phyloP scores from a whole-genome alignment of 1,140 invertebrate genomes.

The Drosophila repleta region DNA sequence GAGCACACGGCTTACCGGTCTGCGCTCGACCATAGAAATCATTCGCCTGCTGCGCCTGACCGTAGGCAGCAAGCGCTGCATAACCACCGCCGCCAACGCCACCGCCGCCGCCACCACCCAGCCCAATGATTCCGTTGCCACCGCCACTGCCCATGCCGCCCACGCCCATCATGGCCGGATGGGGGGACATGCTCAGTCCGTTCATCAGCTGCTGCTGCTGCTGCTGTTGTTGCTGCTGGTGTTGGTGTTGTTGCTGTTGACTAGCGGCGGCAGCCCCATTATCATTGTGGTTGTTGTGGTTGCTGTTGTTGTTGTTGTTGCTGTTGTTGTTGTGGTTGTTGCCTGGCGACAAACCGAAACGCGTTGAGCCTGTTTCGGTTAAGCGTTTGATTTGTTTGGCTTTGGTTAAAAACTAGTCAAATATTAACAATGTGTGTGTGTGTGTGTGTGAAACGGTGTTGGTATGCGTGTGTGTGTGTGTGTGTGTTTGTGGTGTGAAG shows the following conservation, averaged over 20 bases:
- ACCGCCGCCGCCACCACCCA: conserved; percentile 59
- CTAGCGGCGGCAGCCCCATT: conserved; percentile 44
- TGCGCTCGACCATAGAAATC: conserved; percentile 83
- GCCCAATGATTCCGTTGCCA: conserved; percentile 73
- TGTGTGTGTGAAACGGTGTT: conserved; percentile 49
- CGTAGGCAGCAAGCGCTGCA: conserved; percentile 53
- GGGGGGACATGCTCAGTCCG: conserved; percentile 68
- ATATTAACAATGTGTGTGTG: conserved; percentile 45
- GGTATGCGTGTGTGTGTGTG: conserved; percentile 37
- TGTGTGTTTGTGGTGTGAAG: conserved; percentile 37
- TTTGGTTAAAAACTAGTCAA: conserved; percentile 69
- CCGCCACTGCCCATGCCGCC: conserved; percentile 71
- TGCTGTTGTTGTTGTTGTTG: conserved; percentile 19
- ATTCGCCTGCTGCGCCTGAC: conserved; percentile 68
- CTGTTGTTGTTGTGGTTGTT: conserved; percentile 48
- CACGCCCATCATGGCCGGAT: conserved; percentile 74
- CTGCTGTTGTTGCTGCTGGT: conserved; percentile 63
- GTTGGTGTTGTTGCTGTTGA: conserved; percentile 63
- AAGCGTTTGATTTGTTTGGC: conserved; percentile 68
- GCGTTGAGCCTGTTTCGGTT: conserved; percentile 82
- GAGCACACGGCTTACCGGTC: conserved; percentile 83
- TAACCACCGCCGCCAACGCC: conserved; percentile 36
- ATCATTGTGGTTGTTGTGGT: conserved; percentile 48
- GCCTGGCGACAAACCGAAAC: conserved; percentile 72
- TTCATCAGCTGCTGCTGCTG: conserved; percentile 70